Base-by-base conservation (phyloP, 2,797 vertebrate genomes). In the Huso huso region DNA sequence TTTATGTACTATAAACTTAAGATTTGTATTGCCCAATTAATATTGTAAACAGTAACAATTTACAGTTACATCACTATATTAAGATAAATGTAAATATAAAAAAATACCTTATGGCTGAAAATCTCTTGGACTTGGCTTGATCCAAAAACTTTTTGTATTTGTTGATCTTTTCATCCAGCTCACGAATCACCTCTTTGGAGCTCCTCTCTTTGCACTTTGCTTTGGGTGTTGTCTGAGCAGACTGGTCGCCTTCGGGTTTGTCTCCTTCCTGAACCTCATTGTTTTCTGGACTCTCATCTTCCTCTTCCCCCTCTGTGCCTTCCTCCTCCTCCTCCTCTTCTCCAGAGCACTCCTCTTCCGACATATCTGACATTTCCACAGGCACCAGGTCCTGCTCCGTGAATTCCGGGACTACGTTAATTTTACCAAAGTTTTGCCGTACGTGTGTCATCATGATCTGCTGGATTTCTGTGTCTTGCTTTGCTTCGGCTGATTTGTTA, bases 141-240 rank as follows among this genome's bases (percentile, higher is more conserved):
- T 94, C 91, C 86, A 99, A 80, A 83, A 98, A 98, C 69, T 91
- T 95, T 75, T 93, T 96, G 74, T 94, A 94, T 78, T 95, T 98
- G 18, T 91, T 84, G 7, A 99, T 99, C 86, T 97, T 97, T 51
- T 92, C 91, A 18, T 99, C 95, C 77, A 99, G 78, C 66, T 90
- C 91, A 55, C 85, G 86, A 66, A 99, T 88, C 50, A 89, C 78
- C 9, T 85, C 73, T 48, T 81, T 88, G 48, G 93, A 78, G 76
- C 76, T 85, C 72, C 23, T 37, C 23, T 37, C 23, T 37, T 82
- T 86, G 73, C 59, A 12, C 51, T 63, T 77, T 10, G 55, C n/a
- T 48, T 49, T 78, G 73, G 15, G 71, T 48, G 71, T 52, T 6
- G 70, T 55, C 8, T 63, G 65, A 65, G 1, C 15, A 68, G 70